Evolutionary conservation across 2,888 invertebrate genomes (phyloP).

Genomic region (Rugalucina vietnamica): DNA sequence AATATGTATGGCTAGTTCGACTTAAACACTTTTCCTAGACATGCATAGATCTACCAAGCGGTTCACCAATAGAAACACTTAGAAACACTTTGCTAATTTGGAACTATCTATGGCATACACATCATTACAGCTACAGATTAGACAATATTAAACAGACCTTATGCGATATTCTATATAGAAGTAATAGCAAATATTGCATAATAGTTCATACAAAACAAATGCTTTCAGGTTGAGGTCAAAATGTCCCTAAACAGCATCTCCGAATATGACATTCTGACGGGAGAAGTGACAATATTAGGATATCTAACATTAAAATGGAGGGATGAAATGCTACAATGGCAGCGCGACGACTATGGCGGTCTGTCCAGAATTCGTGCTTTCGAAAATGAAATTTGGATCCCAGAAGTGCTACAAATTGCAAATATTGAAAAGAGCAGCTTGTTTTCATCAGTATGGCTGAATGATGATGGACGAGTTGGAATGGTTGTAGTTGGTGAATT

Average conservation of each 20-base stretch:
- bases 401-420: not conserved
- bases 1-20: too few relatives aligned
- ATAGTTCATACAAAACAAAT: too few relatives aligned
- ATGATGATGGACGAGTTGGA: not conserved
- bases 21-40: too few relatives aligned
- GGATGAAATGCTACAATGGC: not conserved
- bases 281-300: not conserved
- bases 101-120: too few relatives aligned
- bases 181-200: too few relatives aligned
- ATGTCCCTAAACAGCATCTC: not conserved
- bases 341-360: not conserved
- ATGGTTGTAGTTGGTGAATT: not conserved
- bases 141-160: too few relatives aligned
- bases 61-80: too few relatives aligned
- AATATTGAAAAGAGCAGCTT: not conserved
- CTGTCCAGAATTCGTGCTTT: not conserved
- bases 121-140: too few relatives aligned
- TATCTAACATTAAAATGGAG: constrained; percentile 2
- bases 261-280: not conserved
- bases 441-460: not conserved
- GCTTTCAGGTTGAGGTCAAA: not conserved
- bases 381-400: not conserved
- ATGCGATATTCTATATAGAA: too few relatives aligned
- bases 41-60: too few relatives aligned
- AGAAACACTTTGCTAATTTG: too few relatives aligned